A percentile compares a stretch with the other conserved stretches of the same genome.
These are phyloP conservation scores for Tanypteryx hageni DNA, from an alignment of 2,888 invertebrate species.

Conservation along the genomic window DNA sequence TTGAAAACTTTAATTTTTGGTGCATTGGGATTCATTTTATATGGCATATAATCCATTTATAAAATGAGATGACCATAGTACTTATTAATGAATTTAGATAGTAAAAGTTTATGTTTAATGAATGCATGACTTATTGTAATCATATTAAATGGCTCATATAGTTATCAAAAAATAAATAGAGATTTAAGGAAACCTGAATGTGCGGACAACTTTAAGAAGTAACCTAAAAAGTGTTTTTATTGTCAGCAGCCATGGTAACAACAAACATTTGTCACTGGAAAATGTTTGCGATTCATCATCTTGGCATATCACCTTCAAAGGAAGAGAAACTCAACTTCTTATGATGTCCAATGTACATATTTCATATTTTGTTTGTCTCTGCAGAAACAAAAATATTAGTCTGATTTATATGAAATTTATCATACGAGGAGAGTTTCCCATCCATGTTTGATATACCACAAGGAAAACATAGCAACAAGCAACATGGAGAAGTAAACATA, in stretches of 20 bases:
- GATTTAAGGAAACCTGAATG: not conserved
- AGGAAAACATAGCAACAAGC: slow-evolving; percentile 12
- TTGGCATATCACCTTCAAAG: not conserved
- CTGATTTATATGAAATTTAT: no score
- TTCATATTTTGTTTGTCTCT: no score
- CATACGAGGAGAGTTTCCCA: not conserved
- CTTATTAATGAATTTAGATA: not conserved
- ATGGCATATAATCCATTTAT: no score
- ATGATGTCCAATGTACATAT: no score
- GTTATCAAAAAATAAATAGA: not conserved
- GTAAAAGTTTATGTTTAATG: not conserved
- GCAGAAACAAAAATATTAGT: no score
- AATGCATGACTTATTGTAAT: not conserved
- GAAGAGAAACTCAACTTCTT: not conserved
- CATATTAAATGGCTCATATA: slow-evolving; percentile 27
- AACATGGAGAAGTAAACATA: not conserved
- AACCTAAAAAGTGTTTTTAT: not conserved
- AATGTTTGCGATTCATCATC: not conserved
- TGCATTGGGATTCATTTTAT: no score
- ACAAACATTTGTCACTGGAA: not conserved
- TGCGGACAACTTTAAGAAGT: not conserved
- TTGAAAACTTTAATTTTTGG: no score
- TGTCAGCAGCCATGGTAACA: slow-evolving; percentile 23
- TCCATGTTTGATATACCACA: not conserved
- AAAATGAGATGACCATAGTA: not conserved